Conservation (phyloP, 2,888 invertebrate genomes). For the Monoplex corrugatus region DNA sequence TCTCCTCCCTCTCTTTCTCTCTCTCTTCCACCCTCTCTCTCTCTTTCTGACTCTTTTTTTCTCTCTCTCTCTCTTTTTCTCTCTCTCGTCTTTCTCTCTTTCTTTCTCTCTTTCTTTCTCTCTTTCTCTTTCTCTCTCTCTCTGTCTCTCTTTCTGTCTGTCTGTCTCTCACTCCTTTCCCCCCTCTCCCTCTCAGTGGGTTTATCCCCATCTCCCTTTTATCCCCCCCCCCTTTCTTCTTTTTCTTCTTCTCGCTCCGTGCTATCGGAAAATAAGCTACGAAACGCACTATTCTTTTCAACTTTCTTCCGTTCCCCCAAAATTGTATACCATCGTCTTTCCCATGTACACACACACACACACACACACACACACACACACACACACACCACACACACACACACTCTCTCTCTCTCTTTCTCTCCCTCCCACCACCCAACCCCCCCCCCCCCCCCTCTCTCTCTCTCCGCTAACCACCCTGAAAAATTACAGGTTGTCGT, state of each 20-base stretch:
- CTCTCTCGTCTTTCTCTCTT: neutral
- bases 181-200: neutral
- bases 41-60: neutral
- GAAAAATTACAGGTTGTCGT: slow-evolving; percentile 40
- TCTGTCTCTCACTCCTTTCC: neutral
- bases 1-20: neutral
- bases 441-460: neutral
- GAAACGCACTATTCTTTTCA: neutral
- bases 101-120: neutral
- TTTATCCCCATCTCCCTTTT: neutral
- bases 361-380: neutral
- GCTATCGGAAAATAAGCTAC: no score
- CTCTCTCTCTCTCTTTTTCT: neutral
- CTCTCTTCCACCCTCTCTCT: neutral
- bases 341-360: neutral
- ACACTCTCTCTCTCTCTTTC: neutral
- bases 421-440: neutral
- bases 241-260: neutral
- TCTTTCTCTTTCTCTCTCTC: neutral
- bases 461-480: no score
- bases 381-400: neutral
- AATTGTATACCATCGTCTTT: neutral
- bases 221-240: neutral
- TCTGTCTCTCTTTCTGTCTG: neutral
- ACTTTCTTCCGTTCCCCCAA: neutral